Percentiles rank a stretch among this genome's conserved stretches.
Conservation (phyloP, 2,888 invertebrate species). For the Drosophila siamana region DNA sequence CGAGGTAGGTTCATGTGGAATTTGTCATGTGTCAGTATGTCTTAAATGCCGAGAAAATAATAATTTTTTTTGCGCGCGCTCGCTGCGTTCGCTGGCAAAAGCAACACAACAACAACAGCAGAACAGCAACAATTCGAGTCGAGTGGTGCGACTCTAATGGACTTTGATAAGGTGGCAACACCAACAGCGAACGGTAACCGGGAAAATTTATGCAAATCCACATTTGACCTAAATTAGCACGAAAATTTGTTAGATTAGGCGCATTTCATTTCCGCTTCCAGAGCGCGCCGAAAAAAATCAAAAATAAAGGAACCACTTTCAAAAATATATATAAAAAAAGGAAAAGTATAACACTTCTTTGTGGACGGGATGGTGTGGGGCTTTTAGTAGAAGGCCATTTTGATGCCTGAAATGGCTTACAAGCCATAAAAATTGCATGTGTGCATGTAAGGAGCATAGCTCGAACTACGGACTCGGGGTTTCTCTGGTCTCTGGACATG, state of each 20-base stretch:
- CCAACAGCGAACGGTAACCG: conserved; percentile 42
- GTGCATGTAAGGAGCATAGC: conserved; percentile 41
- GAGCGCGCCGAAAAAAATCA: conserved; percentile 35
- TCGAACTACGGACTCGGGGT: background rate
- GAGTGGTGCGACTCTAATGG: conserved; percentile 69
- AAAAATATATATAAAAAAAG: background rate
- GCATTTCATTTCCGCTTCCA: conserved; percentile 69
- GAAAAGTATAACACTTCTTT: conserved; percentile 23
- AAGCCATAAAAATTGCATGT: conserved; percentile 80
- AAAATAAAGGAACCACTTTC: background rate
- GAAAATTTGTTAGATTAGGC: conserved; percentile 81
- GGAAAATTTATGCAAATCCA: conserved; percentile 81
- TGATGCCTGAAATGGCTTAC: conserved; percentile 64
- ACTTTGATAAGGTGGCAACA: conserved; percentile 80
- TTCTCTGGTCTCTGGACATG: conserved; percentile 47
- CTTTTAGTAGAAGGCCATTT: conserved; percentile 57
- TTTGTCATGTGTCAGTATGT: conserved; percentile 82
- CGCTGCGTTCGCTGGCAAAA: conserved; percentile 3
- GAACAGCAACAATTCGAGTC: conserved; percentile 52
- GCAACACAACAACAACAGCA: conserved; percentile 1
- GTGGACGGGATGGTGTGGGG: conserved; percentile 9
- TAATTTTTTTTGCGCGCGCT: conserved; percentile 37
- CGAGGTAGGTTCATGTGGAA: conserved; percentile 67
- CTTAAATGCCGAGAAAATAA: conserved; percentile 79
- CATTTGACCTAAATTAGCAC: conserved; percentile 82